Evolutionary conservation across 2,113 vertebrate genomes (phyloP).

Genomic region (Chauna torquata): DNA sequence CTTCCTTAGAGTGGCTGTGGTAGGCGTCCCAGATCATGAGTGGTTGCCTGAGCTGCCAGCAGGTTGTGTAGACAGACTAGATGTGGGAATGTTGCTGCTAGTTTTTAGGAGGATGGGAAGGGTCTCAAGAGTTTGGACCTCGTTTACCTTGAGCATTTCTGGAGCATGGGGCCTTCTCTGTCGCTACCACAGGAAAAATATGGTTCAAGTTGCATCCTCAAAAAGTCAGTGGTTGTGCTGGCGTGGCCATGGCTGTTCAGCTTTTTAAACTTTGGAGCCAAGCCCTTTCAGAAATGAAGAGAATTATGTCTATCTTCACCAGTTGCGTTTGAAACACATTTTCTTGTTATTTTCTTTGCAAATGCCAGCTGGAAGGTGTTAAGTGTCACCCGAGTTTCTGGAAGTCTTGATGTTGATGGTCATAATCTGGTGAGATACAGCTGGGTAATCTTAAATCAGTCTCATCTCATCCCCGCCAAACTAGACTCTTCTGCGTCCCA

Average conservation of each 20-base stretch:
- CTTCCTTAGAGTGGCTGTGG: background rate
- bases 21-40: background rate
- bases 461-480: background rate
- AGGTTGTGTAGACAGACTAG: background rate
- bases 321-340: background rate
- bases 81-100: background rate
- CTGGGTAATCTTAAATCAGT: background rate
- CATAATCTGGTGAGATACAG: background rate
- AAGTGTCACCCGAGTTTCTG: background rate
- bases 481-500: background rate
- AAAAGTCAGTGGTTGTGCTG: fast-evolving
- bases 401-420: background rate
- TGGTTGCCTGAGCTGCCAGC: background rate
- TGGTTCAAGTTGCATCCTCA: background rate
- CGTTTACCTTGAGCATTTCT: background rate
- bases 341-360: background rate
- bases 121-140: background rate
- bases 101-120: background rate
- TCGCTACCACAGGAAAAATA: background rate
- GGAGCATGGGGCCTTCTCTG: background rate
- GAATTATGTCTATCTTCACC: background rate
- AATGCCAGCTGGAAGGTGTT: background rate
- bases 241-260: background rate
- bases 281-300: background rate
- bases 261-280: background rate